Evolutionary conservation across 2,888 invertebrate species (phyloP).

Genomic region (Acanthopleura granulata): DNA sequence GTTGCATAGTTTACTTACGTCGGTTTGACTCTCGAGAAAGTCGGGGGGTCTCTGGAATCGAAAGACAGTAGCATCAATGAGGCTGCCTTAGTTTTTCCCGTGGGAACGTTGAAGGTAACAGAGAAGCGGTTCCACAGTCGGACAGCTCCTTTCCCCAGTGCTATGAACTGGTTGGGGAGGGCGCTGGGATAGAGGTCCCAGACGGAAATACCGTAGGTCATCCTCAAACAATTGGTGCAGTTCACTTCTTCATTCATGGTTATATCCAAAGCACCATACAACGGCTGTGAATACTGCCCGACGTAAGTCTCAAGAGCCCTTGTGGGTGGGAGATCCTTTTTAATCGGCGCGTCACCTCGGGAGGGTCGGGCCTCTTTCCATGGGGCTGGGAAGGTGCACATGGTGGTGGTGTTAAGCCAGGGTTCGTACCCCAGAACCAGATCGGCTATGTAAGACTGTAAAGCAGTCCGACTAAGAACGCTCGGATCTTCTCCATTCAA

Average conservation of each 20-base stretch:
- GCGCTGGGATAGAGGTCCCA: neutral
- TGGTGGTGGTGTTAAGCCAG: conserved; percentile 55
- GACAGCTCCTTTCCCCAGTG: neutral
- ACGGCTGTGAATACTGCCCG: neutral
- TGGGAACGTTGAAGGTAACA: neutral
- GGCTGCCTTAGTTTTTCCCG: neutral
- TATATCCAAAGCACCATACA: neutral
- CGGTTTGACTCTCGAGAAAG: neutral
- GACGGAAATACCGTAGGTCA: conserved; percentile 3
- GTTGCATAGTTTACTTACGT: too few species aligned
- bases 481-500: conserved; percentile 50
- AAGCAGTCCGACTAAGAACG: conserved; percentile 42
- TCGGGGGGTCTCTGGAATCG: neutral
- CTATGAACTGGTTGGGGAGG: neutral
- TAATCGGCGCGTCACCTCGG: neutral
- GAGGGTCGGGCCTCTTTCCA: conserved; percentile 27
- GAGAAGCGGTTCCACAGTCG: neutral
- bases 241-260: neutral
- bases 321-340: neutral
- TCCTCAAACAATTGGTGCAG: conserved; percentile 7
- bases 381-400: conserved; percentile 60
- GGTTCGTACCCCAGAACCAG: conserved; percentile 51
- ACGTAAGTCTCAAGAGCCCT: neutral
- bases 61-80: neutral
- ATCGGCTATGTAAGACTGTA: conserved; percentile 57